Percentiles rank a stretch among this genome's conserved stretches.
Conservation (phyloP, 2,113 vertebrate species). For the Antigone vipio region DNA sequence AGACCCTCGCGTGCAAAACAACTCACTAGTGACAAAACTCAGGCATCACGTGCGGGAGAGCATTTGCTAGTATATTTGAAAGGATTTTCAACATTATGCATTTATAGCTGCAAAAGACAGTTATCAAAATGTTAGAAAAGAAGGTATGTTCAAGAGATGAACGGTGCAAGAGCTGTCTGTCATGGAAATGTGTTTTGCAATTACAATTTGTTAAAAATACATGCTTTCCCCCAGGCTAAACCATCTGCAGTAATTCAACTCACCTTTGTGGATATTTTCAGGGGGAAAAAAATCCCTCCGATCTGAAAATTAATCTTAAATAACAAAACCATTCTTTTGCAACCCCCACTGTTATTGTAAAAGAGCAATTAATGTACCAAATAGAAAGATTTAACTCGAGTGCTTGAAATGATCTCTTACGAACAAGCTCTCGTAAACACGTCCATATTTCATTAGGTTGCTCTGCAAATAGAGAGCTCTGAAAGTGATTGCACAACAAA, state of each 20-base stretch:
- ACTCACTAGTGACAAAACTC: neutral
- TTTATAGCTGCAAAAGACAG: neutral
- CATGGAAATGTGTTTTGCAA: neutral
- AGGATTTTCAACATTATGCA: neutral
- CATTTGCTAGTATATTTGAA: neutral
- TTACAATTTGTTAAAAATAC: conserved; percentile 2
- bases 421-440: neutral
- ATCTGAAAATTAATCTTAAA: neutral
- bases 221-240: neutral
- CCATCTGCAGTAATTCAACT: neutral
- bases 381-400: neutral
- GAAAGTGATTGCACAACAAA: conserved; percentile 22
- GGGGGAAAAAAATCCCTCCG: neutral
- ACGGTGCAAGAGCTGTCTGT: neutral
- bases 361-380: conserved; percentile 46
- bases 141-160: neutral
- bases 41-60: neutral
- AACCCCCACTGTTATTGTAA: neutral
- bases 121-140: neutral
- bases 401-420: conserved; percentile 12
- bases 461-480: conserved; percentile 37
- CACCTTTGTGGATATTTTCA: conserved; percentile 36
- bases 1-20: neutral
- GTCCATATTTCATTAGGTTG: neutral
- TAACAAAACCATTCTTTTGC: conserved; percentile 16